phyloP scores from a whole-genome alignment of 2,113 vertebrate genomes.

The Apteryx mantelli region DNA sequence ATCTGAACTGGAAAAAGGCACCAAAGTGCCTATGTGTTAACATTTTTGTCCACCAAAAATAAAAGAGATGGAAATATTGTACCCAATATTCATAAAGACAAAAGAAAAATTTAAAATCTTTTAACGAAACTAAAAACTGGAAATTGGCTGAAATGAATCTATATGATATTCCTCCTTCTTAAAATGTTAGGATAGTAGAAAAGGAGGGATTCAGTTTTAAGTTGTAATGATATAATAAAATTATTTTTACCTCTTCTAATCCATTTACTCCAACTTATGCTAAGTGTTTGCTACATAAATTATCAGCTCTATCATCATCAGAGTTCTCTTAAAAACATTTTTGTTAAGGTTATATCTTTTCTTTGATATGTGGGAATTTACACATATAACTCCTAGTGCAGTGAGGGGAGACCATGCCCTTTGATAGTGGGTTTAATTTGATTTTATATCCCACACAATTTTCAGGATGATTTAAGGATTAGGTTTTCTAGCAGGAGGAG shows the following conservation, averaged over 20 bases:
- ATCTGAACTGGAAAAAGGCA: not conserved
- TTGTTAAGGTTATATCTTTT: not conserved
- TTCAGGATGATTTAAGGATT: slow-evolving; percentile 13
- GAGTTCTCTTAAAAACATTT: not conserved
- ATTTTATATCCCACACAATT: slow-evolving; percentile 11
- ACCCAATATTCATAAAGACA: not conserved
- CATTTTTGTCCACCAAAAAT: not conserved
- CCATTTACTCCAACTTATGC: not conserved
- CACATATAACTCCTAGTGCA: not conserved
- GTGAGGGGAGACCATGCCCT: not conserved
- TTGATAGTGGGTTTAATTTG: not conserved
- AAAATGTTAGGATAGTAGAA: not conserved
- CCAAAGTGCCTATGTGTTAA: not conserved
- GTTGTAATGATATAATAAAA: not conserved
- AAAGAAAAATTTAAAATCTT: not conserved
- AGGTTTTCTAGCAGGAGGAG: not conserved
- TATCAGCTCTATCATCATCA: not conserved
- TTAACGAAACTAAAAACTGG: not conserved
- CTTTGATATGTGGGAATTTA: not conserved
- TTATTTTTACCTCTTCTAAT: not conserved
- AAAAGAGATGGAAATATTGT: not conserved
- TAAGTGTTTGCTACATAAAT: not conserved
- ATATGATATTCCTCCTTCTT: not conserved
- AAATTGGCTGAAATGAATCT: not conserved
- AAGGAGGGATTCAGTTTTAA: not conserved